Conservation (phyloP, 2,797 vertebrate species). For the Eulemur rubriventer region DNA sequence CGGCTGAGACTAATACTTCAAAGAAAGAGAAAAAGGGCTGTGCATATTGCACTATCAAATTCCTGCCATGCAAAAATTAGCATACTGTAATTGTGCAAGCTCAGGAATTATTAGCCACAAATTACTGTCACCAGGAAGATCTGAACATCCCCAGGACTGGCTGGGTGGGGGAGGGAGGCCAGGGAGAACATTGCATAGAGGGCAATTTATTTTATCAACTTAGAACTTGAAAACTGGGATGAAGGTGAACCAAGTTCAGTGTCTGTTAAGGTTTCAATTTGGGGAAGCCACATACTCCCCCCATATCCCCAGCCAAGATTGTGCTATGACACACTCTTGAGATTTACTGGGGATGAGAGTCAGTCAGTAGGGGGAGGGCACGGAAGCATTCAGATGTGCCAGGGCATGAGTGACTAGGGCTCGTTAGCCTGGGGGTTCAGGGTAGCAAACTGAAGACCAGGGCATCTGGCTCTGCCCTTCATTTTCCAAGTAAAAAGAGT, state of each 20-base stretch:
- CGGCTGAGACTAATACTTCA: conserved; percentile 24
- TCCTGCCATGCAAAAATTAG: conserved; percentile 34
- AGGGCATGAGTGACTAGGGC: too few relatives aligned
- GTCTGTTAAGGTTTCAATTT: neutral
- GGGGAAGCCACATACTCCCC: neutral
- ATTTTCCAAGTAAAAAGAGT: neutral
- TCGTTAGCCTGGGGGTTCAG: neutral
- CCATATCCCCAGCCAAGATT: neutral
- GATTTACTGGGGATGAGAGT: neutral
- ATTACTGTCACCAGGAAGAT: neutral
- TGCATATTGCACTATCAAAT: neutral
- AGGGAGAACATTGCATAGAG: neutral
- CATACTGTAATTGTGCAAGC: neutral
- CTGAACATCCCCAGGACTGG: neutral
- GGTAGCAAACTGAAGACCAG: neutral
- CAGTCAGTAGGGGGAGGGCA: accelerated
- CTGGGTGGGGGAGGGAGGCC: neutral
- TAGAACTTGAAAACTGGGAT: neutral
- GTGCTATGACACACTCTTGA: neutral
- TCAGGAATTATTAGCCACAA: conserved; percentile 8
- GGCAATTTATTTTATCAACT: neutral
- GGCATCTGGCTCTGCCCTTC: neutral
- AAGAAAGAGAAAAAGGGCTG: neutral
- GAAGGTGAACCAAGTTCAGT: neutral
- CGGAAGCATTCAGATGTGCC: neutral